phyloP scores from a whole-genome alignment of 2,797 vertebrate genomes.

The Bucorvus abyssinicus region DNA sequence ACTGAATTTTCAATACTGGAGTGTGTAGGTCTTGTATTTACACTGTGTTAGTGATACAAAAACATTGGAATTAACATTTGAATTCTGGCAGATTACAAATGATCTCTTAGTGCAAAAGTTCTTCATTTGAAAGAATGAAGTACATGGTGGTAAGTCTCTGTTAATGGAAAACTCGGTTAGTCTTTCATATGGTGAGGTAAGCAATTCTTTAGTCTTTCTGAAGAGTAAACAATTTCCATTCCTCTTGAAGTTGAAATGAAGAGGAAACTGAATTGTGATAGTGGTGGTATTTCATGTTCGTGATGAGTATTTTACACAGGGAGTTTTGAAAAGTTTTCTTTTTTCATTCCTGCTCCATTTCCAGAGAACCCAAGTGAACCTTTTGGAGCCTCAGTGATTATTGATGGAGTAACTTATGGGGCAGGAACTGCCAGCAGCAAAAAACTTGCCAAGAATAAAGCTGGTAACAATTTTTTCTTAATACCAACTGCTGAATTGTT shows the following conservation, averaged over 20 bases:
- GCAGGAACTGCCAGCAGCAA: slow-evolving; percentile 99
- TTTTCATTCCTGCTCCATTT: not conserved
- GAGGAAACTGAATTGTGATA: not conserved
- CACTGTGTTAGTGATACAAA: not conserved
- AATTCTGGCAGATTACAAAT: not conserved
- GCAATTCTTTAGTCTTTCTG: not conserved
- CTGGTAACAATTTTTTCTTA: slow-evolving; percentile 80
- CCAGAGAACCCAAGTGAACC: slow-evolving; percentile 99
- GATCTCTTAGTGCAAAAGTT: not conserved
- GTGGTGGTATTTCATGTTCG: not conserved
- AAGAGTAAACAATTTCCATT: not conserved
- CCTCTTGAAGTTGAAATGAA: not conserved
- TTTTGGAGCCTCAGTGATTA: slow-evolving; percentile 98
- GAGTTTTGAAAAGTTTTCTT: not conserved
- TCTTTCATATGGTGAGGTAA: not conserved
- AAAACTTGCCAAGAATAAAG: slow-evolving; percentile 99
- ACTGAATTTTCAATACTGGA: not conserved
- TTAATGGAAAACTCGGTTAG: not conserved
- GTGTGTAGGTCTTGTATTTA: not conserved
- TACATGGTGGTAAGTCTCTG: not conserved
- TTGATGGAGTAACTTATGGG: slow-evolving; percentile 98
- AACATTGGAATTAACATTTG: not conserved
- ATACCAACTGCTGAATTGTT: not conserved
- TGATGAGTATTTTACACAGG: not conserved
- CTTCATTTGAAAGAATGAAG: not conserved